phyloP scores from a whole-genome alignment of 2,888 invertebrate species.

The Thysanoteuthis rhombus region DNA sequence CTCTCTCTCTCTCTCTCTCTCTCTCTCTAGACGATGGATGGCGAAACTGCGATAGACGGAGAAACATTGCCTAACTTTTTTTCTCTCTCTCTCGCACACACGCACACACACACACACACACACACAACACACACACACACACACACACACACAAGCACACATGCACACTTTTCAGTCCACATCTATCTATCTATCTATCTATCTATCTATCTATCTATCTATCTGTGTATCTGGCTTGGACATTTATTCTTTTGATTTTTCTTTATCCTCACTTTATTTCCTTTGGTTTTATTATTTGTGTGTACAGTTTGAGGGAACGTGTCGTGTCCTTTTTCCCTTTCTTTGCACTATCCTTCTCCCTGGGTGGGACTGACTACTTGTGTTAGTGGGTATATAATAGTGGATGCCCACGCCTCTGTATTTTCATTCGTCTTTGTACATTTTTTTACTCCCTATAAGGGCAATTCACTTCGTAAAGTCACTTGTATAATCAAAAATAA shows the following conservation, averaged over 20 bases:
- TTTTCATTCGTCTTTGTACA: not conserved
- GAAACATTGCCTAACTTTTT: too few species aligned
- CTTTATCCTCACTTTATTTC: not conserved
- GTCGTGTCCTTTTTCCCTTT: too few species aligned
- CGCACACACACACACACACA: too few species aligned
- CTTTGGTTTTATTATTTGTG: not conserved
- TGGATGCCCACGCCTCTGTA: not conserved
- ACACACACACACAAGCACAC: too few species aligned
- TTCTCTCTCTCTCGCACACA: conserved; percentile 28
- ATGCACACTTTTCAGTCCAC: not conserved
- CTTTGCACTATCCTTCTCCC: too few species aligned
- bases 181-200: not conserved
- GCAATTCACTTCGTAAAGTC: not conserved
- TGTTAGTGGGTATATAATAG: not conserved
- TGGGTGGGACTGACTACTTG: too few species aligned
- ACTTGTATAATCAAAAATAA: not conserved
- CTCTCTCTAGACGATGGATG: too few species aligned
- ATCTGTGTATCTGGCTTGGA: not conserved
- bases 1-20: not conserved
- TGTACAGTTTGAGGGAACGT: too few species aligned
- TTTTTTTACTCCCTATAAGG: not conserved
- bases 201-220: not conserved
- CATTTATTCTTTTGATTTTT: not conserved
- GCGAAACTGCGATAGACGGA: too few species aligned
- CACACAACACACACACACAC: too few species aligned